phyloP scores from a whole-genome alignment of 2,113 vertebrate genomes.

The Bubo scandiacus region DNA sequence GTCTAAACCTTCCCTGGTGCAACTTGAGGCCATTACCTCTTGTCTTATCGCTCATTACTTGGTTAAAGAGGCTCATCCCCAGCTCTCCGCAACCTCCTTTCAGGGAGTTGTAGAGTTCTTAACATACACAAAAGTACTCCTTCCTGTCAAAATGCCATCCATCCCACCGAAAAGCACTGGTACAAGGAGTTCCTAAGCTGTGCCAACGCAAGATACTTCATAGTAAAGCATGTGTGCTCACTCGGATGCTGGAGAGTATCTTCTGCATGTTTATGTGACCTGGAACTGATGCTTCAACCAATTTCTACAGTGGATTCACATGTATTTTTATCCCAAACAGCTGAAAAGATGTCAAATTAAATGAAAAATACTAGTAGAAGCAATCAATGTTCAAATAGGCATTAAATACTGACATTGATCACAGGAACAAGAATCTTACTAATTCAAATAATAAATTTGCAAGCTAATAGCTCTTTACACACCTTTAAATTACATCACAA shows the following conservation, averaged over 20 bases:
- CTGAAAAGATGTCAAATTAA: background rate
- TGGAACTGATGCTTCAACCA: background rate
- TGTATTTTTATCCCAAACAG: background rate
- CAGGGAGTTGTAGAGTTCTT: background rate
- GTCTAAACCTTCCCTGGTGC: no score
- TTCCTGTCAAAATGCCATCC: background rate
- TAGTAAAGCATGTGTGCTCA: background rate
- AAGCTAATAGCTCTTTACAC: background rate
- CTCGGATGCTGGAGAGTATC: background rate
- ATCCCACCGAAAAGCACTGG: no score
- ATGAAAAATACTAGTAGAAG: background rate
- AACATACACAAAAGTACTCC: no score
- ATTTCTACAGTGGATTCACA: background rate
- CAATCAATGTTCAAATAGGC: background rate
- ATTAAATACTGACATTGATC: background rate
- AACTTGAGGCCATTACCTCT: no score
- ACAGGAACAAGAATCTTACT: background rate
- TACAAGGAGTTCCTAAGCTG: background rate
- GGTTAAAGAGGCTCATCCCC: no score
- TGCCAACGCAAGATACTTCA: background rate
- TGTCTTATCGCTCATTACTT: no score
- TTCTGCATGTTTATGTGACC: background rate
- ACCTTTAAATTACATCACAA: background rate
- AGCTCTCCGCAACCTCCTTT: no score
- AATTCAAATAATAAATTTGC: background rate